Evolutionary conservation across 2,888 invertebrate species (phyloP).

Genomic region (Dyspetes luteomarginatus): DNA sequence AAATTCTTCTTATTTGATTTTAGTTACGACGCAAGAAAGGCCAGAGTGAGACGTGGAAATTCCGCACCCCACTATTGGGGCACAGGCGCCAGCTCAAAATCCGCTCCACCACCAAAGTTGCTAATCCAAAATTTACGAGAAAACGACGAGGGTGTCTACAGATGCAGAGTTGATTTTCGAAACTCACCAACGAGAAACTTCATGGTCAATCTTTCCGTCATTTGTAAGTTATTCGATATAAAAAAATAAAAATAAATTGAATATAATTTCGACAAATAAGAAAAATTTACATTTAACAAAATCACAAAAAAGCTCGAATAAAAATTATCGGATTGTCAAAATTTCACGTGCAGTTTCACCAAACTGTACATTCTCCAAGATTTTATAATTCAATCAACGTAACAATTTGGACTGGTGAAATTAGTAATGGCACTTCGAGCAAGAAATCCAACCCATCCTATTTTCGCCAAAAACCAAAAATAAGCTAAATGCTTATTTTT

Average conservation of each 20-base stretch:
- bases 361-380: constrained; percentile 23
- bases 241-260: not conserved
- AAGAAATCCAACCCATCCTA: constrained; percentile 19
- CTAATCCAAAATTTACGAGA: constrained; percentile 79
- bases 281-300: no score
- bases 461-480: no score
- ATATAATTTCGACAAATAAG: no score
- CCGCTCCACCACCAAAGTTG: constrained; percentile 85
- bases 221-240: constrained; percentile 85
- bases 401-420: constrained; percentile 11
- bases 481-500: no score
- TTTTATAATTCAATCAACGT: constrained; percentile 57
- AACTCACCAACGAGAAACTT: constrained; percentile 90
- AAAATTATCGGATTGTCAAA: not conserved
- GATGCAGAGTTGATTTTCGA: constrained; percentile 90
- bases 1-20: constrained; percentile 76
- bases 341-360: not conserved
- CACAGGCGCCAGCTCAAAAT: constrained; percentile 85
- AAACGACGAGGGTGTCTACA: constrained; percentile 88
- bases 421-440: constrained; percentile 32
- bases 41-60: constrained; percentile 86
- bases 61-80: constrained; percentile 86
- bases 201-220: constrained; percentile 90
- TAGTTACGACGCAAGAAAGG: constrained; percentile 87
- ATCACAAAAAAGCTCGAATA: not conserved